These are phyloP conservation scores for Hydrozoanthus gracilis DNA, from an alignment of 92 coral and sea anemone species.

Conservation along the genomic window DNA sequence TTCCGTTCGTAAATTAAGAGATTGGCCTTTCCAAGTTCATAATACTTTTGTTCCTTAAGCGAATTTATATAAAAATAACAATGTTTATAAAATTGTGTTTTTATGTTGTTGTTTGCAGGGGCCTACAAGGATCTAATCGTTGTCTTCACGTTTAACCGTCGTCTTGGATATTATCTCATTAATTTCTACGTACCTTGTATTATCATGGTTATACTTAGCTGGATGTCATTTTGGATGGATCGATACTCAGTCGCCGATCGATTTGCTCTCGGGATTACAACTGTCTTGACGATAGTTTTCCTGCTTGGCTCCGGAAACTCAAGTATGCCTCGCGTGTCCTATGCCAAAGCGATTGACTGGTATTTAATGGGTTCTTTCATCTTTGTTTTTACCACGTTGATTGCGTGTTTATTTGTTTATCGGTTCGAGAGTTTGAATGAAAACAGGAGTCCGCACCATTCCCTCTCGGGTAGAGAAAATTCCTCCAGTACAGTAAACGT, in stretches of 20 bases:
- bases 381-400: conserved; percentile 93
- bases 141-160: conserved; percentile 86
- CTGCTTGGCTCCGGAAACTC: conserved; percentile 96
- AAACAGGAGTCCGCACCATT: conserved; percentile 24
- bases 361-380: conserved; percentile 93
- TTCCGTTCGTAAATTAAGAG: too few species aligned
- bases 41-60: too few species aligned
- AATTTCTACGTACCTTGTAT: conserved; percentile 95
- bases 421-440: conserved; percentile 58
- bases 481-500: conserved; percentile 43
- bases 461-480: conserved; percentile 21
- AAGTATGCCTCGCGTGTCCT: conserved; percentile 98
- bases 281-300: conserved; percentile 95
- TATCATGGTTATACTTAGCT: conserved; percentile 93
- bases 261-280: conserved; percentile 94
- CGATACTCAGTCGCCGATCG: conserved; percentile 94
- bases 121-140: conserved; percentile 85
- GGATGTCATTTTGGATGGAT: conserved; percentile 96
- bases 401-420: conserved; percentile 84
- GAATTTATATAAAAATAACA: background rate
- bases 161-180: conserved; percentile 93
- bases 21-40: too few species aligned
- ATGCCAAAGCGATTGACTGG: conserved; percentile 99
- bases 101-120: conserved; percentile 45
- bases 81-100: background rate